A percentile compares a stretch with the other conserved stretches of the same genome.
These are phyloP conservation scores for Drosophila fungiperda DNA, from an alignment of 2,888 invertebrate species.

Conservation along the genomic window DNA sequence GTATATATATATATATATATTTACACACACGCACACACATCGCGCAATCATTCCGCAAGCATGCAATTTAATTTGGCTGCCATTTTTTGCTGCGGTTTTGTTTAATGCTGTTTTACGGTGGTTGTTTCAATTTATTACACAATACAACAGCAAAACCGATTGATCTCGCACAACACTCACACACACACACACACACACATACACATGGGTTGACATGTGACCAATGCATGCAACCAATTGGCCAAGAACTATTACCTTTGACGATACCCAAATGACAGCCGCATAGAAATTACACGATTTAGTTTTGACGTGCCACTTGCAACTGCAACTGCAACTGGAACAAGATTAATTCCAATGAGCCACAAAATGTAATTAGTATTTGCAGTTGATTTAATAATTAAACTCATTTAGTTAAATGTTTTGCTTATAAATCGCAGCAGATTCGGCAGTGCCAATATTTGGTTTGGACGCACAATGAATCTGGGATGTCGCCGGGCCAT, in stretches of 20 bases:
- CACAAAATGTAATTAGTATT: conserved; percentile 21
- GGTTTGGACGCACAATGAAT: conserved; percentile 35
- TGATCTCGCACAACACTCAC: conserved; percentile 18
- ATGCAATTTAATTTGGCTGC: conserved; percentile 73
- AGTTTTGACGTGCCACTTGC: conserved; percentile 21
- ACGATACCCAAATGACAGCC: conserved; percentile 14
- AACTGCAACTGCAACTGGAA: not conserved
- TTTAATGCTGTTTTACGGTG: conserved; percentile 71
- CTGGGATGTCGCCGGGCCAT: not conserved
- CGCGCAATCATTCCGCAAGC: conserved; percentile 22
- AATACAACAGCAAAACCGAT: conserved; percentile 47
- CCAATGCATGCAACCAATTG: conserved; percentile 79
- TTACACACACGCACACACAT: conserved; percentile 22
- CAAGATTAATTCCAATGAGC: conserved; percentile 4
- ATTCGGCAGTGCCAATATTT: conserved; percentile 53
- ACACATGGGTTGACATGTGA: conserved; percentile 63
- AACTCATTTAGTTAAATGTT: conserved; percentile 8
- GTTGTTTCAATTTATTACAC: conserved; percentile 76
- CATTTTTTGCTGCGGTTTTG: conserved; percentile 74
- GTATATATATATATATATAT: not conserved
- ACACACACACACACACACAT: conserved; percentile 11
- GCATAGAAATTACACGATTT: conserved; percentile 30
- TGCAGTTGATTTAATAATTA: conserved; percentile 24
- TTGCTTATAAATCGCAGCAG: conserved; percentile 33
- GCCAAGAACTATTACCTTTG: conserved; percentile 24